These are phyloP conservation scores for Pseudomyrmex pallidus DNA, from an alignment of 1,140 invertebrate genomes.

Conservation along the genomic window DNA sequence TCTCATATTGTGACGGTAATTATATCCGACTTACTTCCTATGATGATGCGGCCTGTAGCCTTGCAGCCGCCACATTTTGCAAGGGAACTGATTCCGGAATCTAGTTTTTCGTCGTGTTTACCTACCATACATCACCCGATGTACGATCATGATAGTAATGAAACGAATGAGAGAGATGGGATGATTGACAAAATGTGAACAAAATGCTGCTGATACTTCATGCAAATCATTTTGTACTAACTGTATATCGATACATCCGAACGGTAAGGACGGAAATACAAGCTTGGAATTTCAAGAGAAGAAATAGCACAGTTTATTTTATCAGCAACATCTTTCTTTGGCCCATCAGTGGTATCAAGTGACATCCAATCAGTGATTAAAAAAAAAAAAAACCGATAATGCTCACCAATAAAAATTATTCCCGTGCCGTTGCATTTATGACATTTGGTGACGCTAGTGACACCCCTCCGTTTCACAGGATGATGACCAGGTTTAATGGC, in stretches of 20 bases:
- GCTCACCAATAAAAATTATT: slow-evolving; percentile 91
- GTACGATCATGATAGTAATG: slow-evolving; percentile 83
- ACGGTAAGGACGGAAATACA: neutral
- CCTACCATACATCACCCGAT: slow-evolving; percentile 83
- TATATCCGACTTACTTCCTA: slow-evolving; percentile 83
- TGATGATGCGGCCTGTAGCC: slow-evolving; percentile 83
- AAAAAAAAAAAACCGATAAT: slow-evolving; percentile 1
- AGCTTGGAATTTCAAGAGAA: neutral
- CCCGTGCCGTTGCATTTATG: slow-evolving; percentile 95
- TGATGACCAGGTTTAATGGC: slow-evolving; percentile 89
- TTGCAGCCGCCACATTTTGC: slow-evolving; percentile 83
- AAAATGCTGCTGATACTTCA: slow-evolving; percentile 44
- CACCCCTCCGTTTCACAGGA: slow-evolving; percentile 92
- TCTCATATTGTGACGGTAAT: slow-evolving; percentile 77
- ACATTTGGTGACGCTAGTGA: slow-evolving; percentile 93
- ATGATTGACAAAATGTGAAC: slow-evolving; percentile 34
- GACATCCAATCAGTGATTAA: slow-evolving; percentile 15
- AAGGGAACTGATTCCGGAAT: slow-evolving; percentile 83
- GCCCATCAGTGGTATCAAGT: slow-evolving; percentile 32
- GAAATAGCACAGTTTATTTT: neutral
- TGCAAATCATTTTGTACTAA: neutral
- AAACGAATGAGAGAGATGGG: slow-evolving; percentile 79
- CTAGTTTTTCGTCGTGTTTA: slow-evolving; percentile 83
- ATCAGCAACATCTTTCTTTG: slow-evolving; percentile 67
- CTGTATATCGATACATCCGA: neutral